Percentiles rank a stretch among this genome's conserved stretches.
Evolutionary conservation across 2,797 vertebrate species (phyloP).

Genomic region (Atherinosoma microstoma): DNA sequence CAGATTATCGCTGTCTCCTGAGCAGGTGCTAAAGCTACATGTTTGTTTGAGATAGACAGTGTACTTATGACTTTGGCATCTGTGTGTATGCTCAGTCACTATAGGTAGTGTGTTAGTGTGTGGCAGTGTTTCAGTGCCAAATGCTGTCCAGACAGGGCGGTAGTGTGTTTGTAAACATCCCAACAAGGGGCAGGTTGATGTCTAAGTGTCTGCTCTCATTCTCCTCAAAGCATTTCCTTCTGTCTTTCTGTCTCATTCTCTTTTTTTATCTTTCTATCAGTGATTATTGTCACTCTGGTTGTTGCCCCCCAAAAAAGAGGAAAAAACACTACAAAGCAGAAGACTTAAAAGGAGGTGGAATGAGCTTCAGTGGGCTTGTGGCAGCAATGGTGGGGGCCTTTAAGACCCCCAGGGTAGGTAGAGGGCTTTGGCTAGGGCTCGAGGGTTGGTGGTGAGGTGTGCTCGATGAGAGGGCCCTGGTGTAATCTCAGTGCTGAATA

Average conservation of each 20-base stretch:
- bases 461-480: constrained; percentile 77
- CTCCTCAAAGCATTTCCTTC: constrained; percentile 35
- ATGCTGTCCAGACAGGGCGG: constrained; percentile 41
- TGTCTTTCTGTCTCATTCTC: constrained; percentile 62
- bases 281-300: constrained; percentile 69
- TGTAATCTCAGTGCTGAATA: constrained; percentile 85
- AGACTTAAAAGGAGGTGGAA: constrained; percentile 53
- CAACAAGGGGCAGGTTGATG: constrained; percentile 54
- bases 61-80: constrained; percentile 31
- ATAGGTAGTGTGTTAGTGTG: constrained; percentile 40
- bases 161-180: constrained; percentile 55
- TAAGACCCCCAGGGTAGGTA: constrained; percentile 70
- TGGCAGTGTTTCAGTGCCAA: constrained; percentile 33
- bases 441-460: constrained; percentile 72
- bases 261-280: constrained; percentile 53
- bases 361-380: constrained; percentile 40
- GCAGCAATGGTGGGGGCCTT: constrained; percentile 37
- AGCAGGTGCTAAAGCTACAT: constrained; percentile 58
- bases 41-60: constrained; percentile 46
- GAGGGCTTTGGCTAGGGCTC: constrained; percentile 67
- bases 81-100: constrained; percentile 28
- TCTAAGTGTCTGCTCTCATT: constrained; percentile 68
- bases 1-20: constrained; percentile 47
- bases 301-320: constrained; percentile 11
- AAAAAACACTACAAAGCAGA: constrained; percentile 51